A percentile compares a stretch with the other conserved stretches of the same genome.
These are phyloP conservation scores for Corythoichthys intestinalis DNA, from an alignment of 2,113 vertebrate genomes.

Conservation along the genomic window DNA sequence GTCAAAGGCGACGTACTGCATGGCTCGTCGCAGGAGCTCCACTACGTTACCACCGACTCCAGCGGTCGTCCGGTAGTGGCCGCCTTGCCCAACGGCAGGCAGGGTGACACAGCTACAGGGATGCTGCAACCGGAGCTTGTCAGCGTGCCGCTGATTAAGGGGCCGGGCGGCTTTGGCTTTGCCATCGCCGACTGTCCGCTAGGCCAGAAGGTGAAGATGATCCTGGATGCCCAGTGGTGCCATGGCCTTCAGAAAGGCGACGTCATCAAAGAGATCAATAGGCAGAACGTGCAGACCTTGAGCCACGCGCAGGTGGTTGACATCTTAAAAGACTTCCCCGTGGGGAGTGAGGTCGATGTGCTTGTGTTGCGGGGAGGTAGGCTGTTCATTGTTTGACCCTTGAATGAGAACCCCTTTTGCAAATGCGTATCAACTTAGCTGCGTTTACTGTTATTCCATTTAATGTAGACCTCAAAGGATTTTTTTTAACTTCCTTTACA, in stretches of 20 bases:
- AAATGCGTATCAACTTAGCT: not conserved
- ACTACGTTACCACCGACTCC: constrained; percentile 77
- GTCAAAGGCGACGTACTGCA: constrained; percentile 70
- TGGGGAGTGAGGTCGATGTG: constrained; percentile 90
- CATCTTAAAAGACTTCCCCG: constrained; percentile 92
- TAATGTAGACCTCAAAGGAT: not conserved
- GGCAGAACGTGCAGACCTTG: constrained; percentile 90
- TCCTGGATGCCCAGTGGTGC: constrained; percentile 96
- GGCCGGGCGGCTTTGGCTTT: constrained; percentile 90
- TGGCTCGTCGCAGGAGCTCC: constrained; percentile 78
- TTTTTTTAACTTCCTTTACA: not conserved
- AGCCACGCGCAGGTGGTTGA: constrained; percentile 97
- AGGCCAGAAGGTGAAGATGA: constrained; percentile 99
- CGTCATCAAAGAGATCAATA: constrained; percentile 93
- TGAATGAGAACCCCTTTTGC: not conserved
- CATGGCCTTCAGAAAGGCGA: constrained; percentile 94
- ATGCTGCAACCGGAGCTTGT: constrained; percentile 86
- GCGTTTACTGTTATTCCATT: not conserved
- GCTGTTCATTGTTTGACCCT: not conserved
- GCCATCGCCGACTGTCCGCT: constrained; percentile 94
- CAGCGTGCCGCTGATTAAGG: constrained; percentile 57
- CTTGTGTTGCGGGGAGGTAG: constrained; percentile 77
- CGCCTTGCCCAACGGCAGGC: constrained; percentile 73
- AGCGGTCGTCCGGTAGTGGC: constrained; percentile 73
- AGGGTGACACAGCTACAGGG: constrained; percentile 70